Base-by-base conservation (phyloP, 1,140 invertebrate species). In the Cephus cinctus region DNA sequence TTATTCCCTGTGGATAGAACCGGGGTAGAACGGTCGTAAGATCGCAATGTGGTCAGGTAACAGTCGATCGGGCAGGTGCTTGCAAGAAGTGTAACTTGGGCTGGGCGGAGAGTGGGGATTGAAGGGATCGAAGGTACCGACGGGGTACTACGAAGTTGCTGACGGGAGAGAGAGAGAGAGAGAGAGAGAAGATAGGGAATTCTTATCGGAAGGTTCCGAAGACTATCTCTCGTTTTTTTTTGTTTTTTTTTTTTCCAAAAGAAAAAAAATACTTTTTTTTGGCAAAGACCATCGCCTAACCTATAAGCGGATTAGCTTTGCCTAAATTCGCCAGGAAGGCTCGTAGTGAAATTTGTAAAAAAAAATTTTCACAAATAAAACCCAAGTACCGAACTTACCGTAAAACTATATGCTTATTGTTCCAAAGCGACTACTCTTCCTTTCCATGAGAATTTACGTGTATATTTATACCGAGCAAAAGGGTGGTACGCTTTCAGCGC, bases 71-170 rank as follows among this genome's bases (percentile, higher is more conserved):
- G 51, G 46, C 56, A 65, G 57, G 53, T 59, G 59, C 43, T 58
- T 42, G 54, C 52, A 62, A 65, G 65, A 65, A 67, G 49, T 40
- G n/a, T n/a, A n/a, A n/a, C n/a, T n/a, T n/a, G n/a, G 42, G 27
- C 34, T 23, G 6, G 4, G 8, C 25, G n/a, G 25, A n/a, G 25
- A 27, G 6, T 27, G 25, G 25, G 25, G n/a, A n/a, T 8, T 6
- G 25, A n/a, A 27, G n/a, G n/a, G 25, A n/a, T n/a, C n/a, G n/a
- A n/a, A 27, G 25, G 25, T 27, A n/a, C 19, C 22, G 16, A 19
- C 14, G 23, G 18, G 40, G 39, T n/a, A n/a, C n/a, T n/a, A n/a
- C n/a, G 47, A 40, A 1, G 34, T 25, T 9, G 40, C 41, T 34
- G 30, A 19, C 16, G 46, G 46, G 22, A 50, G 15, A 44, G 25